Evolutionary conservation across 2,113 vertebrate species (phyloP).

Genomic region (Sterna hirundo): DNA sequence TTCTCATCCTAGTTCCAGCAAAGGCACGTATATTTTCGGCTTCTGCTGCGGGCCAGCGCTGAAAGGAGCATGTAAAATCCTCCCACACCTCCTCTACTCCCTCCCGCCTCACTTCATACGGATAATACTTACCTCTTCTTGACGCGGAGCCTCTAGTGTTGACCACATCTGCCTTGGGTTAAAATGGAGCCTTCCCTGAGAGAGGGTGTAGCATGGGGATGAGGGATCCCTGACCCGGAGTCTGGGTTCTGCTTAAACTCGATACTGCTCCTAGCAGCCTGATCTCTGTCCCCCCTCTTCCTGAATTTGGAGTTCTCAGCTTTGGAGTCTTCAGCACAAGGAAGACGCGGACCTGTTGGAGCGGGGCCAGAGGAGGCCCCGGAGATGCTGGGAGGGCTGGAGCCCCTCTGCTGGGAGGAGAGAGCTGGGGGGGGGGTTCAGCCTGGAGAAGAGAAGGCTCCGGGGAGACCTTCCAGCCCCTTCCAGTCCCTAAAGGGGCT

Average conservation of each 20-base stretch:
- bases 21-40: neutral
- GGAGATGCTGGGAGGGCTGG: neutral
- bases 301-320: neutral
- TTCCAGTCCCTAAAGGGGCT: too few relatives aligned
- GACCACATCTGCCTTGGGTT: neutral
- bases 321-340: neutral
- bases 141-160: neutral
- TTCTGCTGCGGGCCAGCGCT: neutral
- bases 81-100: neutral
- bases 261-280: neutral
- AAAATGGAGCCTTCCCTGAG: neutral
- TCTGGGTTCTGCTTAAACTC: neutral
- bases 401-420: neutral
- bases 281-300: neutral
- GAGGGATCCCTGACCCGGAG: neutral
- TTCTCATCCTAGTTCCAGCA: neutral
- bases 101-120: neutral
- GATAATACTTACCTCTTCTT: neutral
- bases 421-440: neutral
- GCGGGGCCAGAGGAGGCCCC: neutral
- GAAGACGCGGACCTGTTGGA: neutral
- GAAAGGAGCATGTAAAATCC: neutral
- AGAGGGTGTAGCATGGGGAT: neutral
- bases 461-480: too few relatives aligned
- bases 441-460: neutral